Percentiles rank a stretch among this genome's conserved stretches.
These are phyloP conservation scores for Ctena decussata DNA, from an alignment of 2,888 invertebrate species.

Conservation along the genomic window DNA sequence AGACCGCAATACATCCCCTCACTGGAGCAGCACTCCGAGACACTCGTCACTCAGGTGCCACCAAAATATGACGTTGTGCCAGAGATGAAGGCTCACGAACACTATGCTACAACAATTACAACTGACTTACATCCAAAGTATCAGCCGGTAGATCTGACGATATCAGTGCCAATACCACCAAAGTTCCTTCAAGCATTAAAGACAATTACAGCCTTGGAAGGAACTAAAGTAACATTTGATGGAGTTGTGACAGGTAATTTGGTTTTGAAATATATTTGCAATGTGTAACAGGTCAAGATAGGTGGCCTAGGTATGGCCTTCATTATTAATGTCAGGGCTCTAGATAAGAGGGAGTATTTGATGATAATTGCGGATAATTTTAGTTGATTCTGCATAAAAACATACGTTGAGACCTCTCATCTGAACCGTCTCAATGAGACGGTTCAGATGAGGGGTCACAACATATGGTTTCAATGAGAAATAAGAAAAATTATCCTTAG, in stretches of 20 bases:
- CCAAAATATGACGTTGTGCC: conserved; percentile 66
- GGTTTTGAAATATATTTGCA: too few relatives aligned
- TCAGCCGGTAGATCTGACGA: conserved; percentile 85
- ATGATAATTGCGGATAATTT: too few relatives aligned
- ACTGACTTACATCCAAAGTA: conserved; percentile 80
- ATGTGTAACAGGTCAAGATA: too few relatives aligned
- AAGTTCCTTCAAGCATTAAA: conserved; percentile 91
- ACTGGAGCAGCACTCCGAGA: conserved; percentile 75
- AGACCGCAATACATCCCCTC: conserved; percentile 71
- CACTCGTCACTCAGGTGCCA: conserved; percentile 75
- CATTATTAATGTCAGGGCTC: too few relatives aligned
- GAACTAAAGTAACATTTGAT: conserved; percentile 96
- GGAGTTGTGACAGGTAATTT: conserved; percentile 92
- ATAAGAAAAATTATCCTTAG: too few relatives aligned
- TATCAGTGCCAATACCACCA: conserved; percentile 85
- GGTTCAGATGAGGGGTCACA: too few relatives aligned
- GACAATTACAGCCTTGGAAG: conserved; percentile 95
- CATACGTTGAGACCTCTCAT: too few relatives aligned
- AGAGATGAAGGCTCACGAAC: conserved; percentile 69
- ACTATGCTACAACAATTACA: conserved; percentile 78
- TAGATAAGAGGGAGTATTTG: too few relatives aligned
- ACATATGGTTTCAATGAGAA: too few relatives aligned
- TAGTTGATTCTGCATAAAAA: too few relatives aligned
- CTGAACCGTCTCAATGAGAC: too few relatives aligned
- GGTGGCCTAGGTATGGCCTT: too few relatives aligned